Evolutionary conservation across 2,113 vertebrate species (phyloP), one percentile per base, ranked within the genome.

Genomic region (Nothoprocta pentlandii): DNA sequence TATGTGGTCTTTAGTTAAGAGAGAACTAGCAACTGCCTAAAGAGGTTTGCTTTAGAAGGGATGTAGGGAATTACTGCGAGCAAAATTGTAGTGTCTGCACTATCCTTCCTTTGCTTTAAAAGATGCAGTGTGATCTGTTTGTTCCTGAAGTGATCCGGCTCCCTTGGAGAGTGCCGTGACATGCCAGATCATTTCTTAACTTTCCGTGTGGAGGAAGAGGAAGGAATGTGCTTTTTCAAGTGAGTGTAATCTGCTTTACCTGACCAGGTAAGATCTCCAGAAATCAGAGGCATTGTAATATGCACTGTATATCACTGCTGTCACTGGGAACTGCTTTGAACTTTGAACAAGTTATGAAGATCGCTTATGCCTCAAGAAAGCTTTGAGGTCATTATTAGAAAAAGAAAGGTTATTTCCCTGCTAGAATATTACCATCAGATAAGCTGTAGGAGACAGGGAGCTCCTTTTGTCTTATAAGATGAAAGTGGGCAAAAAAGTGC

Each of bases 401-500:
- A 73, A 49, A 53, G 54, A 80, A 80, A 54, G 53, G 44, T 66
- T 78, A 64, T 56, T 16, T 90, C 54, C 59, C 25, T 9, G 1
- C 79, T 74, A 89, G 58, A 66, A 32, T 66, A 10, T 79, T 94
- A 61, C 76, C 49, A 44, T 66, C 81, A 80, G 69, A 62, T 80
- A 89, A 93, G 66, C 26, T 61, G 76, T 49, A 17, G n/a, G 80
- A 85, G 71, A 88, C 47, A 36, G 78, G 25, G 62, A 95, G n/a
- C 30, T 94, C 62, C 63, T 93, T 95, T 87, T 90, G 85, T 88
- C 82, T 94, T 85, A 12, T 6, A 74, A 81, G 62, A 82, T 84
- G 56, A 80, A 91, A 92, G 78, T 86, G 44, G 26, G 77, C 9
- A 20, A 80, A 94, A 89, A 20, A 32, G 71, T 80, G 66, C 36